Base-by-base conservation (phyloP, 2,797 vertebrate genomes). In the Mergus octosetaceus region DNA sequence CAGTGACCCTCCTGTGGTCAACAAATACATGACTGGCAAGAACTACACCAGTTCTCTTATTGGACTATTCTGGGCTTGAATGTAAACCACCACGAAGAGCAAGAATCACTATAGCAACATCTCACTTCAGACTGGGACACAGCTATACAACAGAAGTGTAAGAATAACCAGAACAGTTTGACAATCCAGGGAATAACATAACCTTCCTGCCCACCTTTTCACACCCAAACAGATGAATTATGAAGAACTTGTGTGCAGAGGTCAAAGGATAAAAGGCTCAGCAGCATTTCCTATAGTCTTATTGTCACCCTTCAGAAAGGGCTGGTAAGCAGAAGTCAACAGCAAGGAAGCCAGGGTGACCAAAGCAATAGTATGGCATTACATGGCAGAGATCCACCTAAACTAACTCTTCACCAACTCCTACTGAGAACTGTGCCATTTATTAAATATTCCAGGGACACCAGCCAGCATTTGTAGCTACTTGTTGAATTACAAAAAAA, bases 191-290 rank as follows among this genome's bases (percentile, higher is more conserved):
- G 8, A 79, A 47, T n/a, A 56, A 49, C 17, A 43, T 2, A 6
- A 20, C 18, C 27, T 43, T 54, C 45, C 68, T 70, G 28, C 24
- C 51, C 16, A 69, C 10, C 25, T 28, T 66, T 74, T 49, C 64
- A 78, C 34, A 21, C 25, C 39, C 53, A 32, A 75, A 75, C 8
- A 62, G 24, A 71, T 39, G 30, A 58, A 41, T 36, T 43, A 22
- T 0, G 1, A 66, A 58, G n/a, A 74, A 19, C 51, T 83, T 0
- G 0, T 5, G 32, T 49, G 27, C 68, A 54, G 34, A 70, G 47
- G 34, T 41, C 38, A 32, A 43, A 78, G 34, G 49, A 69, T 8
- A 36, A 73, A 69, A 6, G 10, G 17, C 47, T 69, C 49, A 19
- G 39, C 38, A 74, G 39, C 62, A 28, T 54, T 60, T 45, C 47